Percentiles rank a stretch among this genome's conserved stretches.
phyloP scores from a whole-genome alignment of 2,113 vertebrate species.

The Petromus typicus region DNA sequence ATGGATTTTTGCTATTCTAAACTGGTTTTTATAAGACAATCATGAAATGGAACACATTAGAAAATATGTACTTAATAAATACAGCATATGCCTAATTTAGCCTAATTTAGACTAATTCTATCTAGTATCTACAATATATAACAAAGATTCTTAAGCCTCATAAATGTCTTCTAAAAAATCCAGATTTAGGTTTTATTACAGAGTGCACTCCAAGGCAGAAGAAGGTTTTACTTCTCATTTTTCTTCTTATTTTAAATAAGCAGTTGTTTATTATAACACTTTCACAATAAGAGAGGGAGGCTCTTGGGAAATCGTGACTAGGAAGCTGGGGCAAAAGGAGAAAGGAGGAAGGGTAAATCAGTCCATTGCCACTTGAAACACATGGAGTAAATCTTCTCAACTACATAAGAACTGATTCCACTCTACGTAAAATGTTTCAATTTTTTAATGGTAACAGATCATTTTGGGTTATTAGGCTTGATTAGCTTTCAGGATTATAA shows the following conservation, averaged over 20 bases:
- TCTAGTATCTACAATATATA: neutral
- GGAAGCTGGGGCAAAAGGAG: neutral
- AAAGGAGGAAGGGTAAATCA: neutral
- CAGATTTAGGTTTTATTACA: constrained; percentile 2
- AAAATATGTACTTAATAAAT: neutral
- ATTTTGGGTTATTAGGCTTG: constrained; percentile 18
- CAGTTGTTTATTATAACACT: constrained; percentile 7
- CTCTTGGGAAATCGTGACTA: neutral
- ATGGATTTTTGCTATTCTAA: neutral
- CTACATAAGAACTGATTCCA: neutral
- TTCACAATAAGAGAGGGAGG: neutral
- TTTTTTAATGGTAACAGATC: constrained; percentile 6
- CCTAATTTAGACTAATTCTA: constrained; percentile 7
- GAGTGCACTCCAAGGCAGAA: neutral
- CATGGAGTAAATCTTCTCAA: neutral
- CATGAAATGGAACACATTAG: no score
- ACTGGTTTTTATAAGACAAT: constrained; percentile 21
- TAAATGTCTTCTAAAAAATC: constrained; percentile 5
- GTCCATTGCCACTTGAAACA: neutral
- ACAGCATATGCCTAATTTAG: constrained; percentile 2
- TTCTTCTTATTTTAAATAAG: constrained; percentile 11
- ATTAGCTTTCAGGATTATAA: constrained; percentile 39
- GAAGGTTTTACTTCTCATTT: constrained; percentile 24
- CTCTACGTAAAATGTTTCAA: constrained; percentile 39
- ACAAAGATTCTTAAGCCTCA: constrained; percentile 1